Conservation (phyloP, 1,140 invertebrate genomes). For the Cydia strobilella region DNA sequence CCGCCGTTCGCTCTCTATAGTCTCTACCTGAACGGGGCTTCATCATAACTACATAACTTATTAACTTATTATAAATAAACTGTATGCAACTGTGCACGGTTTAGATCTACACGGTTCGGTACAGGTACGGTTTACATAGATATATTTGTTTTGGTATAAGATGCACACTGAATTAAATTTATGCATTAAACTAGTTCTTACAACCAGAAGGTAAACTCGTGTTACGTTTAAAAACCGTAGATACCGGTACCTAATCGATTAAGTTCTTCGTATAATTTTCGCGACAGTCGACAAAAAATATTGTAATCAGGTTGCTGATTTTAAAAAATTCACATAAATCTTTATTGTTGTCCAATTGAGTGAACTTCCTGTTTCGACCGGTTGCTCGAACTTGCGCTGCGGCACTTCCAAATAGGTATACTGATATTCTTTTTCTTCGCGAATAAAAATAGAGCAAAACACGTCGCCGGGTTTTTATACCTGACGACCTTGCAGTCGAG, state of each 20-base stretch:
- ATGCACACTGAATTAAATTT: background rate
- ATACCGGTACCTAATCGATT: constrained; percentile 22
- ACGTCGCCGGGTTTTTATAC: constrained; percentile 69
- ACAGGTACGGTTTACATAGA: no score
- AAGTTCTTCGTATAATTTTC: constrained; percentile 33
- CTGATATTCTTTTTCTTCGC: constrained; percentile 73
- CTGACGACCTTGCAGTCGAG: constrained; percentile 71
- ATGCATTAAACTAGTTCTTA: background rate
- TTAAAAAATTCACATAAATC: constrained; percentile 69
- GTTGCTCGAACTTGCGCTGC: constrained; percentile 51
- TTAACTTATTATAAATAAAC: background rate
- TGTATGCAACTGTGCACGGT: background rate
- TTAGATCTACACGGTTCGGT: no score
- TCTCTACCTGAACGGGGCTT: background rate
- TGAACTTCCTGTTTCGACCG: constrained; percentile 75
- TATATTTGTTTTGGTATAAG: no score
- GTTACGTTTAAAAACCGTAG: background rate
- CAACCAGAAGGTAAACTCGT: background rate
- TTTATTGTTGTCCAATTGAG: constrained; percentile 69
- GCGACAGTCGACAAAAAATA: constrained; percentile 33
- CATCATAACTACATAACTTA: background rate
- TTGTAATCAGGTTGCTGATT: constrained; percentile 38
- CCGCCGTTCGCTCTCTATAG: constrained; percentile 16
- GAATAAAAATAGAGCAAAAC: constrained; percentile 76
- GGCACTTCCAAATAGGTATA: constrained; percentile 73